phyloP scores from a whole-genome alignment of 1,140 invertebrate species.

The Sinonovacula constricta region DNA sequence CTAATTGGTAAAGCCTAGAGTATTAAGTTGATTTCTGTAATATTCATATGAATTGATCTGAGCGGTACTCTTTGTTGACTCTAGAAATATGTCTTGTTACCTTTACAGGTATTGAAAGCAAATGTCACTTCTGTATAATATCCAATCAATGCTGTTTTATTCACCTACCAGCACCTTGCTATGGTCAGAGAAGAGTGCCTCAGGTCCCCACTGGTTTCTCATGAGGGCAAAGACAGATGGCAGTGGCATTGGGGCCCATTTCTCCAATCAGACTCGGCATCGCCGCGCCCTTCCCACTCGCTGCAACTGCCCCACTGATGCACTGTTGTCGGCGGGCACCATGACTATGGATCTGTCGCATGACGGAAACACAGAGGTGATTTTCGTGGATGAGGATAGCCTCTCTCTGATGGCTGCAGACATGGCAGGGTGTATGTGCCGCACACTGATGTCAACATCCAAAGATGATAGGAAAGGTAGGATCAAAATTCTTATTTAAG shows the following conservation, averaged over 20 bases:
- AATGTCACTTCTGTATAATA: no score
- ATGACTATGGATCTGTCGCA: conserved; percentile 82
- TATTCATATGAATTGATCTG: no score
- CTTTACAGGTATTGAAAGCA: no score
- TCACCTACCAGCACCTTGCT: conserved; percentile 82
- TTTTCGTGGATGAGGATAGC: conserved; percentile 83
- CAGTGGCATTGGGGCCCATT: not conserved
- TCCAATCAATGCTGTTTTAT: no score
- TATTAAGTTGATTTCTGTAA: no score
- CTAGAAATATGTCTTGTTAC: no score
- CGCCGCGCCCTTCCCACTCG: conserved; percentile 79
- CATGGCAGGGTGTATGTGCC: conserved; percentile 85
- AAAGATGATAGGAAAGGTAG: conserved; percentile 40
- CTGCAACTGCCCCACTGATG: conserved; percentile 75
- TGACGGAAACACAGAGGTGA: conserved; percentile 81
- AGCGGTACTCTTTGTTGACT: no score
- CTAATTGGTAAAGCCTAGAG: no score
- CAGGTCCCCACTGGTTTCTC: not conserved
- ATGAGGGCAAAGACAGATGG: conserved; percentile 1
- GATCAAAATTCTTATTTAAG: no score
- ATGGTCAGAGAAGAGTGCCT: conserved; percentile 81
- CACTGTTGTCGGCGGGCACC: conserved; percentile 28
- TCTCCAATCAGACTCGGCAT: conserved; percentile 71
- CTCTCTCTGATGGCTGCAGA: conserved; percentile 84
- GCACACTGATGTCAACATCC: conserved; percentile 80